Base-by-base conservation (phyloP, 2,888 invertebrate species). In the Platypus cylindrus region DNA sequence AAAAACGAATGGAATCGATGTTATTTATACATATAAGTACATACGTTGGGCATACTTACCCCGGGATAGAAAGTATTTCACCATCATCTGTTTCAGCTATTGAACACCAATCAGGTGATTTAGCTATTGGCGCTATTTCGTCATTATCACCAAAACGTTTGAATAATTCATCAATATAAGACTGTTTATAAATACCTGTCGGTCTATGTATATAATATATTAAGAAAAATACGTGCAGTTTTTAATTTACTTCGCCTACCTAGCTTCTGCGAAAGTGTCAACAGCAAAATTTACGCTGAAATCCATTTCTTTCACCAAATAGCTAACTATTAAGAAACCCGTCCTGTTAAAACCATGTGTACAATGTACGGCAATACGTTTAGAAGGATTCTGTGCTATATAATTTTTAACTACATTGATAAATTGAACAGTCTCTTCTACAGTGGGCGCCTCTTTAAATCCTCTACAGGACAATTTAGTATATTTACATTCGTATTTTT, bases 321-420 rank as follows among this genome's bases (percentile, higher is more conserved):
- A 99, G 0, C 91, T 81, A 16, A 81, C 76, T 32, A 99, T 82
- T 4, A 98, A 67, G 56, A 97, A 99, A 0, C 98, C 98, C 5
- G 95, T 95, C 48, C 98, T 70, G 60, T 99, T 99, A 61, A 97
- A 98, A 1, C 98, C 98, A 62, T 99, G 98, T 0, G 98, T 95
- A 55, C 94, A 95, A 58, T 94, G 94, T 5, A 95, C 79, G 5
- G 78, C 85, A 45, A 86, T 76, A 29, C 71, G 60, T 51, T 87
- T 78, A 37, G 83, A 58, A 0, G 94, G 93, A 52, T 85, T 71
- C 43, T 84, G 74, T 13, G 70, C 65, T 17, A 87, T 78, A 54
- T 89, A 95, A 43, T 72, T 71, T 34, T 74, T 72, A 36, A 90
- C 89, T 27, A 86, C 58, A 43, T 76, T 65, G 38, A 94, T 78